Percentiles rank a stretch among this genome's conserved stretches.
Conservation (phyloP, 2,113 vertebrate species). For the Oenanthe oenanthe region DNA sequence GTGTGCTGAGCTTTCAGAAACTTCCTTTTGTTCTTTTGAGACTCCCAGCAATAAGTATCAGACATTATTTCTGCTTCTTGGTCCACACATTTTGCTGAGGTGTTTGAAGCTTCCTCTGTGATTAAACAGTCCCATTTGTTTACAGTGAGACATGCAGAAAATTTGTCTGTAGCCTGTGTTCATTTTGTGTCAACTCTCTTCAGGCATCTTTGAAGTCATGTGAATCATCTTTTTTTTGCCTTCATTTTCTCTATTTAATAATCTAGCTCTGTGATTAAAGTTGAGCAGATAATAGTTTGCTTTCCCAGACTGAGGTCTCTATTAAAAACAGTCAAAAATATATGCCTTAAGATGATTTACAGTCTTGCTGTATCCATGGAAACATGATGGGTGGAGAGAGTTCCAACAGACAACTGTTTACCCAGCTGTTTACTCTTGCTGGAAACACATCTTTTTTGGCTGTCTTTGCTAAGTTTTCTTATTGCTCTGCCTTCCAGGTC, state of each 20-base stretch:
- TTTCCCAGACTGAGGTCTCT: background rate
- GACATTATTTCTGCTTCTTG: background rate
- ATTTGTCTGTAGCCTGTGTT: background rate
- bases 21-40: background rate
- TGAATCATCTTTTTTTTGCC: background rate
- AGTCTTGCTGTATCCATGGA: background rate
- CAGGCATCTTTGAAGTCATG: background rate
- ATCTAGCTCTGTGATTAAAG: background rate
- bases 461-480: background rate
- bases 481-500: background rate
- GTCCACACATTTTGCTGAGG: background rate
- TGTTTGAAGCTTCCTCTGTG: background rate
- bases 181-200: background rate
- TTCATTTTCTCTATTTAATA: background rate
- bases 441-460: background rate
- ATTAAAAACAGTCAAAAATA: background rate
- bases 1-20: background rate
- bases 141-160: background rate
- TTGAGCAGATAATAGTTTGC: background rate
- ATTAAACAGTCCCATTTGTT: background rate
- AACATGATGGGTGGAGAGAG: background rate
- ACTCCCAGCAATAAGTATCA: background rate
- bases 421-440: background rate
- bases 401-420: background rate
- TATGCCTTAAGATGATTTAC: background rate